phyloP scores from a whole-genome alignment of 1,140 invertebrate genomes.

The Idris sp. region DNA sequence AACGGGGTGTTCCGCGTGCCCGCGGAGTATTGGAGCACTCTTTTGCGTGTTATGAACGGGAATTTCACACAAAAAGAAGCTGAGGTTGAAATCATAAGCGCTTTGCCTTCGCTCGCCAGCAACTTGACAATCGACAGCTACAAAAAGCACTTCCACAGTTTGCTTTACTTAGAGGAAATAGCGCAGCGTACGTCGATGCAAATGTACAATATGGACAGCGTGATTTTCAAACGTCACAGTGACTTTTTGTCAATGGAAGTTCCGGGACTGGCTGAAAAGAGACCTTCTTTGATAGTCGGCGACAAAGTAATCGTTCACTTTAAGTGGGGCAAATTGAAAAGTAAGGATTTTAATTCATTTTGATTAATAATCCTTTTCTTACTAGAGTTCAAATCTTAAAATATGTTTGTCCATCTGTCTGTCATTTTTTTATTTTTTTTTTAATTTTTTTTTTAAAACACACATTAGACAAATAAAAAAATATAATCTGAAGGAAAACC shows the following conservation, averaged over 20 bases:
- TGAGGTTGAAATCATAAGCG: slow-evolving; percentile 69
- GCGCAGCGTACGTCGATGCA: slow-evolving; percentile 81
- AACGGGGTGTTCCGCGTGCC: slow-evolving; percentile 80
- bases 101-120: slow-evolving; percentile 77
- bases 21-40: slow-evolving; percentile 77
- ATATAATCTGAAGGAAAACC: too few relatives aligned
- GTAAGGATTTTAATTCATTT: too few relatives aligned
- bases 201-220: slow-evolving; percentile 84
- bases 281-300: slow-evolving; percentile 90
- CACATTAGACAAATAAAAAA: too few relatives aligned
- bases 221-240: slow-evolving; percentile 81
- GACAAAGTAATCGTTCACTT: slow-evolving; percentile 83
- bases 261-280: slow-evolving; percentile 87
- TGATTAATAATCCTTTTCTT: too few relatives aligned
- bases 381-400: too few relatives aligned
- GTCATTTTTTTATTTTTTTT: too few relatives aligned
- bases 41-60: slow-evolving; percentile 74
- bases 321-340: slow-evolving; percentile 70
- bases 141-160: slow-evolving; percentile 82
- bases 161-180: slow-evolving; percentile 90
- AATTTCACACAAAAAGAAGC: slow-evolving; percentile 70
- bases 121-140: slow-evolving; percentile 80
- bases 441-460: too few relatives aligned
- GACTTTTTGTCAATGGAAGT: slow-evolving; percentile 87
- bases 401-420: too few relatives aligned